A percentile compares a stretch with the other conserved stretches of the same genome.
phyloP scores from a whole-genome alignment of 2,113 vertebrate genomes.

The Amphilophus citrinellus region DNA sequence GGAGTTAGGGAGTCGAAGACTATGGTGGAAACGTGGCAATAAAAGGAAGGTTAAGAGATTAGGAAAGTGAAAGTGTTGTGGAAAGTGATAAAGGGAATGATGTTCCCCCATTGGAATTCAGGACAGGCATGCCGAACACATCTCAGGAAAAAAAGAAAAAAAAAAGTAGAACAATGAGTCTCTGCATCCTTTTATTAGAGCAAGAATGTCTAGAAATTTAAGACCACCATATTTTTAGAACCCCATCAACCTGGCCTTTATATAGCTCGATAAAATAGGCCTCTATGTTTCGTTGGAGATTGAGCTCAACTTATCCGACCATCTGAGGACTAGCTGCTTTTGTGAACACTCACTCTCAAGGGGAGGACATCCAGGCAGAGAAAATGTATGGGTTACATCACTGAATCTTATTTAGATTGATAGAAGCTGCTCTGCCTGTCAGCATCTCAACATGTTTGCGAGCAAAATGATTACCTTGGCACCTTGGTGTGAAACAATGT shows the following conservation, averaged over 20 bases:
- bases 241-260: constrained; percentile 80
- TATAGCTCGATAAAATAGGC: constrained; percentile 80
- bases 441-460: constrained; percentile 50
- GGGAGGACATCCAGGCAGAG: constrained; percentile 50
- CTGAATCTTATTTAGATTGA: constrained; percentile 72
- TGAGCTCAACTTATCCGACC: constrained; percentile 55
- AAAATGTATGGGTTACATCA: constrained; percentile 64
- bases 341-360: constrained; percentile 45
- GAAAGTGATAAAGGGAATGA: constrained; percentile 31
- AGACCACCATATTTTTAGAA: constrained; percentile 82
- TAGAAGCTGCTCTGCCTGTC: constrained; percentile 62
- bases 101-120: constrained; percentile 60
- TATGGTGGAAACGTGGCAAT: constrained; percentile 31
- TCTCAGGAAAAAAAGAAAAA: constrained; percentile 11
- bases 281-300: constrained; percentile 68
- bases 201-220: constrained; percentile 76
- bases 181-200: constrained; percentile 73
- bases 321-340: constrained; percentile 48
- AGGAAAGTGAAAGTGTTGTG: constrained; percentile 46
- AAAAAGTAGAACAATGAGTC: constrained; percentile 75
- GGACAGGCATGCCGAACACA: constrained; percentile 54
- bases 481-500: constrained; percentile 8
- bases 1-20: constrained; percentile 22
- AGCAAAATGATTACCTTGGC: constrained; percentile 62
- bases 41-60: constrained; percentile 55